Percentiles rank a stretch among this genome's conserved stretches.
Evolutionary conservation across 37 sponge, comb jelly and placozoan genomes (phyloP).

Genomic region (Halichondria panicea): DNA sequence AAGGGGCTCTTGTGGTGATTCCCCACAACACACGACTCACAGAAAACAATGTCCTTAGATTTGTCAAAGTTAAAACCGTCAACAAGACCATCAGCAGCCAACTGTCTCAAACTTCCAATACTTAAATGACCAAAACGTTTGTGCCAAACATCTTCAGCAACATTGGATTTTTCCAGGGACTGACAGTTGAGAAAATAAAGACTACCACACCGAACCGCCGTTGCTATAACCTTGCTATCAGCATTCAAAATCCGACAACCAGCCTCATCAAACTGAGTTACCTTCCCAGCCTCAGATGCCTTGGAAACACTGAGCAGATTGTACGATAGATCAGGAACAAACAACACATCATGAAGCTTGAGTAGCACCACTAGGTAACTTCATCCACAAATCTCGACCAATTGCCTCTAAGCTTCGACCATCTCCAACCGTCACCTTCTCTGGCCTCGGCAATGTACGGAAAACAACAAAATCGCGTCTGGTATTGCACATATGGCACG

Average conservation of each 20-base stretch:
- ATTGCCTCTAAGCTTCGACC: conserved; percentile 29
- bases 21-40: no score
- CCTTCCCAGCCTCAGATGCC: conserved; percentile 31
- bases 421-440: conserved; percentile 48
- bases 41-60: no score
- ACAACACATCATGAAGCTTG: conserved; percentile 47
- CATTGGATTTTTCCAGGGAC: not conserved
- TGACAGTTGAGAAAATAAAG: conserved; percentile 7
- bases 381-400: conserved; percentile 21
- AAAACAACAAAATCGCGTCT: conserved; percentile 7
- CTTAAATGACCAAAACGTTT: conserved; percentile 43
- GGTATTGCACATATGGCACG: conserved; percentile 35
- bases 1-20: no score
- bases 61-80: no score
- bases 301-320: conserved; percentile 51
- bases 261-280: conserved; percentile 22
- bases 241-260: conserved; percentile 33
- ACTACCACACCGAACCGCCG: not conserved
- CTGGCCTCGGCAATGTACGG: conserved; percentile 10
- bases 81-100: conserved; percentile 31
- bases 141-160: conserved; percentile 42
- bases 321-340: conserved; percentile 44
- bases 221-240: not conserved
- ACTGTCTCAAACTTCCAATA: conserved; percentile 17
- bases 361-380: conserved; percentile 18